Conservation (phyloP, 2,888 invertebrate genomes). For the Clunio marinus region DNA sequence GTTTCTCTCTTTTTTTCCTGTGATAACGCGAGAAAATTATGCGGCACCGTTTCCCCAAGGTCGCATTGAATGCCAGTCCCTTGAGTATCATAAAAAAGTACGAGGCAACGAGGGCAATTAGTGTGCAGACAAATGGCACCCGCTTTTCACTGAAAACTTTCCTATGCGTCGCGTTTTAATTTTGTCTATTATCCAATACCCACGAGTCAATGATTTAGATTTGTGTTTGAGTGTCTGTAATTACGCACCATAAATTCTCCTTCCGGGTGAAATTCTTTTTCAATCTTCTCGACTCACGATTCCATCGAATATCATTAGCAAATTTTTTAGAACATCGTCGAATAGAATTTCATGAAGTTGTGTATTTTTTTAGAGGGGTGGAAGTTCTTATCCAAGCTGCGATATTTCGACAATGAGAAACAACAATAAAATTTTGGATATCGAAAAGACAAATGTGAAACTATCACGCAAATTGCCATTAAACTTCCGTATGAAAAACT, state of each 20-base stretch:
- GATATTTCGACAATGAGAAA: background rate
- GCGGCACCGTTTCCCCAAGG: conserved; percentile 25
- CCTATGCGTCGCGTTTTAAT: background rate
- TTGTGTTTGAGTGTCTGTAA: conserved; percentile 28
- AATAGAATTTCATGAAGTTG: too few species aligned
- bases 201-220: conserved; percentile 28
- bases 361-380: background rate
- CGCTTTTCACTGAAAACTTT: background rate
- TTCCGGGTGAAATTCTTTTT: background rate
- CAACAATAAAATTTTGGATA: conserved; percentile 1
- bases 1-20: background rate
- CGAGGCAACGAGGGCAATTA: conserved; percentile 19
- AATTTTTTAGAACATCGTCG: background rate
- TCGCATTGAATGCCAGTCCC: conserved; percentile 16
- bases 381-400: too few species aligned
- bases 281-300: background rate
- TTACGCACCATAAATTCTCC: conserved; percentile 33
- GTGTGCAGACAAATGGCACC: conserved; percentile 31
- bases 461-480: conserved; percentile 34
- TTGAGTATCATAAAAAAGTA: conserved; percentile 17
- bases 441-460: conserved; percentile 37
- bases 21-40: conserved; percentile 31
- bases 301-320: background rate
- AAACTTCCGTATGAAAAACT: conserved; percentile 17
- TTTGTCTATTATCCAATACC: background rate